Base-by-base conservation (phyloP, 2,888 invertebrate genomes). In the Loripinus fragilis region DNA sequence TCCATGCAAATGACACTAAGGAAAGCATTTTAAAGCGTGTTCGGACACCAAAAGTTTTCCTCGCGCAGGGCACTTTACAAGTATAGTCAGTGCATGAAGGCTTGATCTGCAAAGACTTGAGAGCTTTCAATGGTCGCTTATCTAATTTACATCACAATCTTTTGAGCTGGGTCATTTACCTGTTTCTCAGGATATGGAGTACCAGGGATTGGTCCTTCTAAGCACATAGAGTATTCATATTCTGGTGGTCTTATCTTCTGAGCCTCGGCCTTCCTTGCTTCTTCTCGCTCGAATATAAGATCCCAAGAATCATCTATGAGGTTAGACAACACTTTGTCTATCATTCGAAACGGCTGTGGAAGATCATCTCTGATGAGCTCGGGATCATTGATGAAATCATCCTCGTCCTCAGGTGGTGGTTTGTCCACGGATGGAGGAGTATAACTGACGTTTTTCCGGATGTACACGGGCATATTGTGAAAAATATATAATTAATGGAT, bases 331-430 rank as follows among this genome's bases (percentile, higher is more conserved):
- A 92, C 83, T 82, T 90, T 92, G 73, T 92, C 89, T n/a, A 93
- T 87, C 90, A 92, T 90, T 1, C 93, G 89, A 83, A 90, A 93
- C 0, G 93, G 93, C 78, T 93, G 93, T 30, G 93, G 93, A 15
- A 93, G 77, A 48, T 71, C 68, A 79, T 92, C 93, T 48, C 88
- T 83, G 30, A 91, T 68, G 74, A 90, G 89, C 38, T 92, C 92
- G 17, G 93, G 93, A 71, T 93, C 93, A 60, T 85, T 82, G 15
- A 92, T 72, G 77, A 88, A 93, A 78, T 93, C 92, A 38, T 92
- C 92, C 33, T 89, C 87, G 74, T 90, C 87, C 71, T 90, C 89
- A 12, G 86, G 86, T 5, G 90, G 88, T 48, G 90, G 81, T 70
- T 86, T 89, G 66, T 87, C 86, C 20, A 91, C 71, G 5, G 91